A percentile compares a stretch with the other conserved stretches of the same genome.
Conservation (phyloP, 2,888 invertebrate genomes). For the Lithophane leautieri region DNA sequence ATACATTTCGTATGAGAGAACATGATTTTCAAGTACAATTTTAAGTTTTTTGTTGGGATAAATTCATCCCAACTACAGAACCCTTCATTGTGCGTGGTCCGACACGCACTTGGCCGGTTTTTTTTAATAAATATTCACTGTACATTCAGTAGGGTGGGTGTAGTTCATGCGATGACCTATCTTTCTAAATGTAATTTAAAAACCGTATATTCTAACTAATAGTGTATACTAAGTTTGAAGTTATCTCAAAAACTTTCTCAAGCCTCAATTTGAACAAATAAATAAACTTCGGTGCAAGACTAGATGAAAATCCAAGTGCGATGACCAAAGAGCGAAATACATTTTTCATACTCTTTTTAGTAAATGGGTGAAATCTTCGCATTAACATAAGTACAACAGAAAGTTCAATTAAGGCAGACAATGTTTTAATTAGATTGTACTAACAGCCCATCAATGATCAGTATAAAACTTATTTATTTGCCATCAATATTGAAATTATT, state of each 20-base stretch:
- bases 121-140: background rate
- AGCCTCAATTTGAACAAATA: conserved; percentile 10
- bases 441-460: background rate
- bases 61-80: too few species aligned
- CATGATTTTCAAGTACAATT: too few species aligned
- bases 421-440: background rate
- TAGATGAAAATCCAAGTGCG: background rate
- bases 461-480: background rate
- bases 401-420: conserved; percentile 18
- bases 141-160: background rate
- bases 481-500: background rate
- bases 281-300: background rate
- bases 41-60: too few species aligned
- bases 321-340: background rate
- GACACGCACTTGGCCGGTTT: too few species aligned
- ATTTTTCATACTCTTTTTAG: background rate
- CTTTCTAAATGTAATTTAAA: background rate
- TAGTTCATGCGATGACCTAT: background rate
- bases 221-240: background rate
- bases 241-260: background rate
- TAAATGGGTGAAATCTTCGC: background rate
- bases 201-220: background rate
- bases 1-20: too few species aligned
- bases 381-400: conserved; percentile 2
- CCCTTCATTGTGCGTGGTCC: too few species aligned